These are phyloP conservation scores for Gerris lacustris DNA, from an alignment of 2,888 invertebrate species.

Conservation along the genomic window DNA sequence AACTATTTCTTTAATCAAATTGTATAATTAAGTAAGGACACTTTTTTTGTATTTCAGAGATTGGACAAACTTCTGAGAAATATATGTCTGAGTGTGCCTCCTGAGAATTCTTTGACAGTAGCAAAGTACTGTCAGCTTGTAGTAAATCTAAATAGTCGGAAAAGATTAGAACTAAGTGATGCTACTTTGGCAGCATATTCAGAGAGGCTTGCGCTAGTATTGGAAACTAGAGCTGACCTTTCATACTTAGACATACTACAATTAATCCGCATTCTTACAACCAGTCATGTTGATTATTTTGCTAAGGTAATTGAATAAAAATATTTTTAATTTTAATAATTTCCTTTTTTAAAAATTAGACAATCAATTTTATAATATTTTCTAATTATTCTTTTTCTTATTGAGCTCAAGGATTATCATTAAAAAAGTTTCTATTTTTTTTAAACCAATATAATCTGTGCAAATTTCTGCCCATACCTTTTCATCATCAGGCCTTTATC, in stretches of 20 bases:
- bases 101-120: conserved; percentile 44
- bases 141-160: conserved; percentile 43
- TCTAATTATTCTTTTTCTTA: too few relatives aligned
- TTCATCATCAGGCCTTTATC: too few relatives aligned
- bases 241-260: conserved; percentile 35
- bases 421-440: too few relatives aligned
- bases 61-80: neutral
- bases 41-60: neutral
- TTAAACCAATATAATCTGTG: too few relatives aligned
- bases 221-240: conserved; percentile 33
- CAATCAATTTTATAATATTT: too few relatives aligned
- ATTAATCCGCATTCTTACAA: conserved; percentile 37
- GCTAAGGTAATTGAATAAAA: conserved; percentile 20
- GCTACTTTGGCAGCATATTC: conserved; percentile 33
- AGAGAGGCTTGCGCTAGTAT: conserved; percentile 37
- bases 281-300: conserved; percentile 31
- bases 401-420: too few relatives aligned
- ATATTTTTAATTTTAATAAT: too few relatives aligned
- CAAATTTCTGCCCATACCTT: too few relatives aligned
- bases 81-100: conserved; percentile 25
- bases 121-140: conserved; percentile 48
- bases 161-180: conserved; percentile 36
- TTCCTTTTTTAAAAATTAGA: too few relatives aligned
- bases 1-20: too few relatives aligned
- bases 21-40: neutral